Conservation (phyloP, 2,113 vertebrate species). For the Eubucco bourcierii region DNA sequence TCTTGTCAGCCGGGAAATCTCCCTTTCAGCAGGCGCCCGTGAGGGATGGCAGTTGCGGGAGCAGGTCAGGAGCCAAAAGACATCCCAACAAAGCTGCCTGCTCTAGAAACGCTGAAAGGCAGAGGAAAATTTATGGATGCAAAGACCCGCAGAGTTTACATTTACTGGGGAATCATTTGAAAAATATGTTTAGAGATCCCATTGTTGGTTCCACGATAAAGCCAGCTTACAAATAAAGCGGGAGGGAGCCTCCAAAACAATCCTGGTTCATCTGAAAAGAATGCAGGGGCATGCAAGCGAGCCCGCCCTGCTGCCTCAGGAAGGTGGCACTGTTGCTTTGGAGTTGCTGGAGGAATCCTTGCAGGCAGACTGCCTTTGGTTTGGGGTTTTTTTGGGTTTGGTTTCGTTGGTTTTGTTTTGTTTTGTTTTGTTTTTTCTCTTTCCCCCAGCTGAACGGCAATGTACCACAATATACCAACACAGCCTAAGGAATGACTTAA, state of each 20-base stretch:
- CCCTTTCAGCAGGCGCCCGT: neutral
- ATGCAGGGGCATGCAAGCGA: neutral
- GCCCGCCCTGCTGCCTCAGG: conserved; percentile 76
- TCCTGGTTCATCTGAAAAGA: conserved; percentile 52
- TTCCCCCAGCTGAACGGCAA: conserved; percentile 35
- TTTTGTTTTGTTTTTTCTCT: neutral
- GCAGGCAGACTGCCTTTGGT: neutral
- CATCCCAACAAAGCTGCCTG: neutral
- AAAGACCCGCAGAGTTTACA: conserved; percentile 32
- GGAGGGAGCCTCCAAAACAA: conserved; percentile 24
- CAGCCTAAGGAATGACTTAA: conserved; percentile 66
- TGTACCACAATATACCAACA: conserved; percentile 48
- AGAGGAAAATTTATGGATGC: neutral
- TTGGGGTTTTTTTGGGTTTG: neutral
- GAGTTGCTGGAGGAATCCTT: conserved; percentile 50
- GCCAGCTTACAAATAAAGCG: conserved; percentile 62
- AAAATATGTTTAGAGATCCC: conserved; percentile 49
- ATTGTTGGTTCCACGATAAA: conserved; percentile 40
- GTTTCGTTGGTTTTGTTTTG: too few species aligned
- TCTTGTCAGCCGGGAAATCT: neutral
- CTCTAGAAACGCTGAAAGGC: neutral
- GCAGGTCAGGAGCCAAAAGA: conserved; percentile 18
- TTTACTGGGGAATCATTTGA: conserved; percentile 43
- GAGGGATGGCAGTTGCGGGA: conserved; percentile 10
- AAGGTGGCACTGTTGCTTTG: conserved; percentile 94